Base-by-base conservation (phyloP, 2,113 vertebrate genomes). In the Picathartes gymnocephalus region DNA sequence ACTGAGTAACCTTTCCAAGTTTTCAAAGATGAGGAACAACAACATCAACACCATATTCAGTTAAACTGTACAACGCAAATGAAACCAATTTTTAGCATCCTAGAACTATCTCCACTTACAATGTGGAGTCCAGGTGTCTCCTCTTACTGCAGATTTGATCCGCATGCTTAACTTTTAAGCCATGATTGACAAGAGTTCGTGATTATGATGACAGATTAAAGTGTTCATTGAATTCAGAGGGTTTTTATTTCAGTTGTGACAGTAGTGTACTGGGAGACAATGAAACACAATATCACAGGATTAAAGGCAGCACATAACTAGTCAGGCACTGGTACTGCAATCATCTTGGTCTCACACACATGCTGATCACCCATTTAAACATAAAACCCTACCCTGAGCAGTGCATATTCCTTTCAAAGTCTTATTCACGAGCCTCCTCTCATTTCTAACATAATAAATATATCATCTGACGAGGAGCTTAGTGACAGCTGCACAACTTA, bases 401-500 rank as follows among this genome's bases (percentile, higher is more conserved):
- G 31, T 90, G 64, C 86, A 95, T 97, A 97, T 96, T 96, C 88
- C 91, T 95, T 97, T 98, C 97, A 97, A 97, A 98, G 96, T 95
- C 96, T 93, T 87, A 71, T 90, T 96, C 95, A 94, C 39, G 90
- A 87, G 95, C 82, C 86, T 95, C 89, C 97, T 98, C 97, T 98
- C 88, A 74, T 93, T 96, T 97, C 88, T 84, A 94, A 87, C 91
- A 95, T 92, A 97, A 97, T 90, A 93, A 96, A 97, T 97, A 97
- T 95, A 97, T 97, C 97, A 97, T 97, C 92, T 95, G 95, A 96
- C 86, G 84, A 97, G 86, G 97, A 98, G 97, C 95, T 96, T 93
- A 93, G 96, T 96, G 97, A 98, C 98, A 98, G 98, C 98, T 98
- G 98, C 97, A 96, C 84, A 96, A 96, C 81, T 94, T 82, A 90